These are phyloP conservation scores for Xestobium rufovillosum DNA, from an alignment of 2,888 invertebrate species.

Conservation along the genomic window DNA sequence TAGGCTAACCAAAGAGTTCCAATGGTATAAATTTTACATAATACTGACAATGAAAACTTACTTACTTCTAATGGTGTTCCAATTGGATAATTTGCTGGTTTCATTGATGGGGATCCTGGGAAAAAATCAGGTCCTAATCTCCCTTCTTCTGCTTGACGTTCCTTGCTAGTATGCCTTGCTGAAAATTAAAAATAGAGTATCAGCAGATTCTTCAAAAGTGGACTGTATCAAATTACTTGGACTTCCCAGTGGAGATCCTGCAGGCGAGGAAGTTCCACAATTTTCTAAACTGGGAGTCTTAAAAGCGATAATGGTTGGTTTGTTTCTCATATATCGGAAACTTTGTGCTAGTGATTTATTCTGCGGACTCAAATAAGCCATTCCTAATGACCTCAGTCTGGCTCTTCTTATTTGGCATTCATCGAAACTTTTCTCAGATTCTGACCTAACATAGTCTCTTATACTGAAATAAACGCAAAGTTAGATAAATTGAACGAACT, in stretches of 20 bases:
- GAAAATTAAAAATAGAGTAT: too few species aligned
- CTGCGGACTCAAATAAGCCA: slow-evolving; percentile 67
- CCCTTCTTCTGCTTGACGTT: slow-evolving; percentile 55
- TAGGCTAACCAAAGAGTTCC: slow-evolving; percentile 25
- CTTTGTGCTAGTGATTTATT: slow-evolving; percentile 75
- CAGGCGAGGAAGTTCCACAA: too few species aligned
- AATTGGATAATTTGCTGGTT: slow-evolving; percentile 59
- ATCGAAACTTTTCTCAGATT: slow-evolving; percentile 72
- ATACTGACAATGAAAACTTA: slow-evolving; percentile 13
- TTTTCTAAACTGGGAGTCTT: slow-evolving; percentile 75
- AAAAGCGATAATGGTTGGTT: slow-evolving; percentile 82
- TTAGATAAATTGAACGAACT: not conserved
- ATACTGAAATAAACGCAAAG: slow-evolving; percentile 46
- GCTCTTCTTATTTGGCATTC: slow-evolving; percentile 58
- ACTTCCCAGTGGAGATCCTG: too few species aligned
- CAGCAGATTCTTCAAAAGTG: too few species aligned
- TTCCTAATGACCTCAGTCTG: slow-evolving; percentile 55
- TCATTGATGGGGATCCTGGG: slow-evolving; percentile 28
- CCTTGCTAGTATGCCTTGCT: slow-evolving; percentile 37
- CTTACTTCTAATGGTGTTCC: slow-evolving; percentile 77
- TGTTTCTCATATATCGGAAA: slow-evolving; percentile 83
- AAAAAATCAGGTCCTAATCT: slow-evolving; percentile 41
- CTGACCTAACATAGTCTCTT: slow-evolving; percentile 65
- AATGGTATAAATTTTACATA: not conserved
- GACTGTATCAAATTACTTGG: too few species aligned